A percentile compares a stretch with the other conserved stretches of the same genome.
These are phyloP conservation scores for Blera fallax DNA, from an alignment of 2,888 invertebrate genomes.

Conservation along the genomic window DNA sequence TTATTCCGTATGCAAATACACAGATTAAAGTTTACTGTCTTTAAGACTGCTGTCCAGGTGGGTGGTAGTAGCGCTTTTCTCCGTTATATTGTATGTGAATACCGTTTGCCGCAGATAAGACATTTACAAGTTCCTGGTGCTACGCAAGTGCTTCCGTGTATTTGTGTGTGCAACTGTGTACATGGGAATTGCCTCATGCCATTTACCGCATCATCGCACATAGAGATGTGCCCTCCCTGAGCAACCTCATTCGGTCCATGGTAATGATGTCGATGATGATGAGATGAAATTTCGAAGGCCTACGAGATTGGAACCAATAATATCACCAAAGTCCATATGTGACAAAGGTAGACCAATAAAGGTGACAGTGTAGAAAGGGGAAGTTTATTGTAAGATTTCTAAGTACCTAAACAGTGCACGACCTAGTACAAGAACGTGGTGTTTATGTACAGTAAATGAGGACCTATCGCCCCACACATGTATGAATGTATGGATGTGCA, in stretches of 20 bases:
- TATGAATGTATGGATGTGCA: background rate
- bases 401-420: conserved; percentile 36
- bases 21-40: conserved; percentile 70
- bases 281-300: conserved; percentile 69
- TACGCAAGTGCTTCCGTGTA: conserved; percentile 10
- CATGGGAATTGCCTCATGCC: conserved; percentile 26
- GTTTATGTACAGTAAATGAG: background rate
- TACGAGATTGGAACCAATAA: conserved; percentile 48
- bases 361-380: background rate
- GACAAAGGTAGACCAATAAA: background rate
- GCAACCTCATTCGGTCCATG: background rate
- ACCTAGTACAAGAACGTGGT: conserved; percentile 58
- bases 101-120: conserved; percentile 66
- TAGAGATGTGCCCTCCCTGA: conserved; percentile 12
- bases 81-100: conserved; percentile 28
- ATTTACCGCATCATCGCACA: conserved; percentile 60
- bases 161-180: conserved; percentile 19
- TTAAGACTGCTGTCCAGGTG: conserved; percentile 66
- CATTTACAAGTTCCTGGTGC: conserved; percentile 53
- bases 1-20: conserved; percentile 66
- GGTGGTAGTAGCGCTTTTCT: conserved; percentile 33
- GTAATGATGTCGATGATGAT: conserved; percentile 65
- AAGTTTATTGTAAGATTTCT: conserved; percentile 10
- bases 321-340: conserved; percentile 28
- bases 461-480: conserved; percentile 19